Evolutionary conservation across 2,113 vertebrate genomes (phyloP).

Genomic region (Fulica atra): DNA sequence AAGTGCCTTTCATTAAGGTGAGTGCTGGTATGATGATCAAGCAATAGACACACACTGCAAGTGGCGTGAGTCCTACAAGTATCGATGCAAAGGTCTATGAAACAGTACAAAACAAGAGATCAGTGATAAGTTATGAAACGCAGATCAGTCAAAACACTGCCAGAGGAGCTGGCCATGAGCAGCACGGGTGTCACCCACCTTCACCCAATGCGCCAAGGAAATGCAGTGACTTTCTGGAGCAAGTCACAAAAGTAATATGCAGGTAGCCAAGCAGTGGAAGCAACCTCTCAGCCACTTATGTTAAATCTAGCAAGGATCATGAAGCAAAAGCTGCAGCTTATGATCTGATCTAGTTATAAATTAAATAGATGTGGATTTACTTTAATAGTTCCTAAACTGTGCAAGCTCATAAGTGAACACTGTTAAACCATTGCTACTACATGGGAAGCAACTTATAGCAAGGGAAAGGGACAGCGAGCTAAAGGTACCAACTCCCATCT

Average conservation of each 20-base stretch:
- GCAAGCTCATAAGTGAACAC: background rate
- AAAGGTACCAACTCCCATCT: background rate
- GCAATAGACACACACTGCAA: background rate
- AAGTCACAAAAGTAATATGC: background rate
- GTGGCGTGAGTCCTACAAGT: background rate
- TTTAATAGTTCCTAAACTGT: background rate
- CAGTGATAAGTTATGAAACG: background rate
- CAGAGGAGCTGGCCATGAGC: background rate
- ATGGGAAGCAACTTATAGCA: background rate
- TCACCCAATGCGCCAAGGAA: background rate
- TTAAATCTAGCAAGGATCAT: background rate
- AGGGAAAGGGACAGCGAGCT: background rate
- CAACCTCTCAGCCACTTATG: background rate
- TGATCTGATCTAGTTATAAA: background rate
- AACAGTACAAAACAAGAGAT: background rate
- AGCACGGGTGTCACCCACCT: background rate
- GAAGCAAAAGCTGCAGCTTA: background rate
- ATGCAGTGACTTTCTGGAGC: background rate
- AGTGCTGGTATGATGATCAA: background rate
- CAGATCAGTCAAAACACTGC: background rate
- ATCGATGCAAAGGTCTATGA: background rate
- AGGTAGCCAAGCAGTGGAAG: background rate
- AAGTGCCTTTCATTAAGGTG: background rate
- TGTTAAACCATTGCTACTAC: background rate
- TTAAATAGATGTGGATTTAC: background rate